phyloP scores from a whole-genome alignment of 2,113 vertebrate genomes.

The Genyomyrus donnyi region DNA sequence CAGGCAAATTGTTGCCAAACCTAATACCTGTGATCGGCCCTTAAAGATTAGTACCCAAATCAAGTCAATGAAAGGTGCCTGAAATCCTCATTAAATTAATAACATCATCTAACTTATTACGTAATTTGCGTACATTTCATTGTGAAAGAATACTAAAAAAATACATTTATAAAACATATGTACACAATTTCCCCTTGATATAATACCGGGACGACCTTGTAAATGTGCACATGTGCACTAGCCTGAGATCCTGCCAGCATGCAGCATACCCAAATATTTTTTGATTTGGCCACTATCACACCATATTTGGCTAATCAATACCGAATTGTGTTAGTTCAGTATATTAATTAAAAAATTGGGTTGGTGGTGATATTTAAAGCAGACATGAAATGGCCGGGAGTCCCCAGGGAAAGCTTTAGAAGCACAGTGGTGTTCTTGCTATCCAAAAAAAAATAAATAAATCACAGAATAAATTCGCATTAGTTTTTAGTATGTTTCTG shows the following conservation, averaged over 20 bases:
- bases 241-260: not conserved
- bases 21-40: not conserved
- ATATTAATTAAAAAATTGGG: too few relatives aligned
- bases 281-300: too few relatives aligned
- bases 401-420: too few relatives aligned
- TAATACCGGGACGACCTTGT: not conserved
- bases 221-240: not conserved
- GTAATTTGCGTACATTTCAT: not conserved
- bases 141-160: not conserved
- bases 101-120: not conserved
- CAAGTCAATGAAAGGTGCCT: not conserved
- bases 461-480: too few relatives aligned
- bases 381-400: too few relatives aligned
- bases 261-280: too few relatives aligned
- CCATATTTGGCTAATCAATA: too few relatives aligned
- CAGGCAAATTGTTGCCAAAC: not conserved
- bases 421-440: too few relatives aligned
- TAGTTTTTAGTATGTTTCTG: too few relatives aligned
- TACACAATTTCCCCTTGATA: not conserved
- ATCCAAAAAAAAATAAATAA: too few relatives aligned
- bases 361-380: too few relatives aligned
- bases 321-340: too few relatives aligned
- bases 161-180: not conserved
- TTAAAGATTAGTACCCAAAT: not conserved
- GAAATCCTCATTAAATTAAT: not conserved